Conservation (phyloP, 2,888 invertebrate species). For the Beris chalybata region DNA sequence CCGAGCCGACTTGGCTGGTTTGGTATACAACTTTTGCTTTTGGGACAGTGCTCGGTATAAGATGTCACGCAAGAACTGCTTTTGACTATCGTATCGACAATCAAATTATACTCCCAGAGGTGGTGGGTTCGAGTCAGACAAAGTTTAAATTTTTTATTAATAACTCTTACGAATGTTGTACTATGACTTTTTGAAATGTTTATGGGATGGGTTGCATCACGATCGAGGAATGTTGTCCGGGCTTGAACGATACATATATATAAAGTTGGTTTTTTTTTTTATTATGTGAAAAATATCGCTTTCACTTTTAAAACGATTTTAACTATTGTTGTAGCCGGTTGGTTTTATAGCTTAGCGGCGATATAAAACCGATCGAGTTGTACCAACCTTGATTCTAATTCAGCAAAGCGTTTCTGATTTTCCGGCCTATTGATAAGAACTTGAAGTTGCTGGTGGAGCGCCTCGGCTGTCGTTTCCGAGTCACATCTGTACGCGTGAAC, state of each 20-base stretch:
- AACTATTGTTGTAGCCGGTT: not conserved
- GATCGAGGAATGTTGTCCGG: slow-evolving; percentile 19
- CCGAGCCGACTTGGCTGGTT: too few relatives aligned
- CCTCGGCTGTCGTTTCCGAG: slow-evolving; percentile 87
- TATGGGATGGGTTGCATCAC: slow-evolving; percentile 23
- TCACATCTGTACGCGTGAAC: slow-evolving; percentile 95
- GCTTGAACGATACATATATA: slow-evolving; percentile 6
- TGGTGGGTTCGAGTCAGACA: slow-evolving; percentile 9
- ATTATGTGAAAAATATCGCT: slow-evolving; percentile 20
- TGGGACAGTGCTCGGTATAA: too few relatives aligned
- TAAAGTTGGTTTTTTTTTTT: not conserved
- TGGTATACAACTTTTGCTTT: too few relatives aligned
- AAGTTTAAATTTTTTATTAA: slow-evolving; percentile 11
- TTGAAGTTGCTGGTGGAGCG: slow-evolving; percentile 82
- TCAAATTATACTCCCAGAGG: not conserved
- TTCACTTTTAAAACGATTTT: slow-evolving; percentile 29
- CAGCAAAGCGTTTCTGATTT: slow-evolving; percentile 81
- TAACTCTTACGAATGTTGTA: too few relatives aligned
- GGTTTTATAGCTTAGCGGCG: not conserved
- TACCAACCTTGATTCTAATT: slow-evolving; percentile 67
- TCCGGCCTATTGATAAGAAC: slow-evolving; percentile 80
- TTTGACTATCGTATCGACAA: not conserved
- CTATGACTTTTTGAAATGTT: not conserved
- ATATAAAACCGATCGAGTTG: slow-evolving; percentile 50
- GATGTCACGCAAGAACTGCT: too few relatives aligned